Evolutionary conservation across 2,888 invertebrate species (phyloP).

Genomic region (Stenotaenia linearis): DNA sequence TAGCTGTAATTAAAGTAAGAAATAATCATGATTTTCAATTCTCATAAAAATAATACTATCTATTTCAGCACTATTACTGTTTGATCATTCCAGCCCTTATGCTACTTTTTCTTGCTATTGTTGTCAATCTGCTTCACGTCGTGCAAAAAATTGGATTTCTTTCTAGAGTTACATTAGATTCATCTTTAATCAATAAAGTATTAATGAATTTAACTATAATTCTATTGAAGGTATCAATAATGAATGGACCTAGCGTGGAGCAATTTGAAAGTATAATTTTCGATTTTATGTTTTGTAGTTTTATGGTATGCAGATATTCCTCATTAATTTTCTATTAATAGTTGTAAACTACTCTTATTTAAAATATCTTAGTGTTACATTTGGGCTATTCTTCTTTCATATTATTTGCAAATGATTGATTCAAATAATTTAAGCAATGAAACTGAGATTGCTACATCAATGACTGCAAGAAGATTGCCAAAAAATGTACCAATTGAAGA

Average conservation of each 20-base stretch:
- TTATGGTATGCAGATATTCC: not conserved
- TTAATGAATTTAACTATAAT: no score
- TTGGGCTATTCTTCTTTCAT: not conserved
- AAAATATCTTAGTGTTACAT: constrained; percentile 14
- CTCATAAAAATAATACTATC: not conserved
- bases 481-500: not conserved
- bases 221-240: not conserved
- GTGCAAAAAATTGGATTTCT: not conserved
- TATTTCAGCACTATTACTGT: not conserved
- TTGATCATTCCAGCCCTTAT: not conserved
- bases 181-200: no score
- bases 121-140: not conserved
- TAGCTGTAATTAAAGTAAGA: not conserved
- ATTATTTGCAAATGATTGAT: not conserved
- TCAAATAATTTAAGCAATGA: not conserved
- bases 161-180: not conserved
- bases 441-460: not conserved
- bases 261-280: not conserved
- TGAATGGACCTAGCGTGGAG: not conserved
- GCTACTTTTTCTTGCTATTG: not conserved
- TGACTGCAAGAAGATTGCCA: not conserved
- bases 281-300: not conserved
- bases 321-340: no score
- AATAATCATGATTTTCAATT: not conserved
- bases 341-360: no score